phyloP scores from a whole-genome alignment of 2,888 invertebrate genomes.

The Sphaerophoria taeniata region DNA sequence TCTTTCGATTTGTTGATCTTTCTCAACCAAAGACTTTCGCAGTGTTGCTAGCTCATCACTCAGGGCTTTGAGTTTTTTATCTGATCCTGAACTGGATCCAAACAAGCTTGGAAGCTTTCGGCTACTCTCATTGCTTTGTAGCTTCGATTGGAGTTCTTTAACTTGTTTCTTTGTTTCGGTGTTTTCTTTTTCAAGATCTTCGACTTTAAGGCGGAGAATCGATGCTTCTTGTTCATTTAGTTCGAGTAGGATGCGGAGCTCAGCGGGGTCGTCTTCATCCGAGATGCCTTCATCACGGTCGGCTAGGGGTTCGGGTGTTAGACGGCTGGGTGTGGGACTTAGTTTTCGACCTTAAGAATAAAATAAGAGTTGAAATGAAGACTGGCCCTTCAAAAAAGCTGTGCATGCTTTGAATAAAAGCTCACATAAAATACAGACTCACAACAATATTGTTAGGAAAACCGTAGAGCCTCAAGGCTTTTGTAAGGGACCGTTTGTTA shows the following conservation, averaged over 20 bases:
- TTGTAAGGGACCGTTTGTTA: no score
- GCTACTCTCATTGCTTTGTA: slow-evolving; percentile 79
- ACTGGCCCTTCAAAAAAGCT: no score
- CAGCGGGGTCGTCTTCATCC: slow-evolving; percentile 92
- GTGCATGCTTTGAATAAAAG: no score
- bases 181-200: slow-evolving; percentile 92
- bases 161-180: slow-evolving; percentile 89
- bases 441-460: no score
- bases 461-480: no score
- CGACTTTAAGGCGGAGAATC: slow-evolving; percentile 91
- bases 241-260: slow-evolving; percentile 92
- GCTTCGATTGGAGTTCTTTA: slow-evolving; percentile 90
- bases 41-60: slow-evolving; percentile 90
- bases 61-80: slow-evolving; percentile 84
- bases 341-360: slow-evolving; percentile 85
- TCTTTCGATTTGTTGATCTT: slow-evolving; percentile 91
- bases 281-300: slow-evolving; percentile 90
- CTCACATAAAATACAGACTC: no score
- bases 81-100: slow-evolving; percentile 76
- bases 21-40: slow-evolving; percentile 90
- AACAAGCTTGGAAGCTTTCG: slow-evolving; percentile 72
- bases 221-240: slow-evolving; percentile 95
- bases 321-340: slow-evolving; percentile 87
- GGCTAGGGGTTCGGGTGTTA: slow-evolving; percentile 86
- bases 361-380: no score